Base-by-base conservation (phyloP, 2,113 vertebrate genomes). In the Gallinago jamesoni region DNA sequence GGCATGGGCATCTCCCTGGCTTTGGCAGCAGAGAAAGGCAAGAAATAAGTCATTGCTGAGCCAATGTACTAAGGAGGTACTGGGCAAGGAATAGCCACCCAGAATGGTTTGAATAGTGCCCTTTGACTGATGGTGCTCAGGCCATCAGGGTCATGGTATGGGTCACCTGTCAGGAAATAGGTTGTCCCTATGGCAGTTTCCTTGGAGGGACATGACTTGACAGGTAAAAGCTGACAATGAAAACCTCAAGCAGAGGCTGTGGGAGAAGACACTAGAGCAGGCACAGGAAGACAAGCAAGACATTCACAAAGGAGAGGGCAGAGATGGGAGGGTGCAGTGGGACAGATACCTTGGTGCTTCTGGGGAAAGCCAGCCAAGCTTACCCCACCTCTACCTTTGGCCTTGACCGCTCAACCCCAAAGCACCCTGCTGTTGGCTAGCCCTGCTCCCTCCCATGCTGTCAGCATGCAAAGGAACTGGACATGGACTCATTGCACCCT, bases 271-370 rank as follows among this genome's bases (percentile, higher is more conserved):
- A 10, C 91, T 98, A 88, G 92, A 98, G 48, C 79, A 85, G 15
- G 96, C 98, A 53, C 79, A 2, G 76, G 95, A 96, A 30, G 97
- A 98, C 96, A 97, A 97, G 81, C 81, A 84, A 94, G 98, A 98
- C 66, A 56, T 98, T 89, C 97, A 92, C 67, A 94, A 97, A 97
- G 98, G 98, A 98, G 33, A 72, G 89, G 10, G 19, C 81, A 25
- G 31, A 67, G 78, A 43, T 35, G 43, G 39, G 60, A 74, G 7
- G 14, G 21, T 17, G 5, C 68, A 45, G 31, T 9, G 35, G 64
- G 52, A 14, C 33, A 39, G 31, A 22, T 8, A 25, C 10, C 25
- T 45, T 15, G 68, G 35, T 62, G 68, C 74, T 57, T 27, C 63
- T 57, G 66, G 21, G 27, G 11, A 24, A 67, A 56, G 24, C 52